Conservation (phyloP, 2,888 invertebrate genomes). For the Pachydiplax longipennis region DNA sequence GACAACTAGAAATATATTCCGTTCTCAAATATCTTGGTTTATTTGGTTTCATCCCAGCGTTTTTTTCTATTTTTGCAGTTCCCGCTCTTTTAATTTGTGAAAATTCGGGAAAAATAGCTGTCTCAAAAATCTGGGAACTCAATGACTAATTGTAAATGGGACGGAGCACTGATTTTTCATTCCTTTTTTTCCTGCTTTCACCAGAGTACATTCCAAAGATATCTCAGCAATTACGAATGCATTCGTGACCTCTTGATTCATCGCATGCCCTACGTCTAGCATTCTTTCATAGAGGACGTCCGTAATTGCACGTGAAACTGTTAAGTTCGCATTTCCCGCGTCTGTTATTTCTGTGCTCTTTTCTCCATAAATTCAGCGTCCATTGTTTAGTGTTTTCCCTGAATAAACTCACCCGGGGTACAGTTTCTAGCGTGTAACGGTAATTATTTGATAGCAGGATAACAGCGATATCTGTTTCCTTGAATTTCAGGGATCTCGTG, state of each 20-base stretch:
- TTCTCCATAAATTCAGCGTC: not conserved
- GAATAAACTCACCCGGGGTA: not conserved
- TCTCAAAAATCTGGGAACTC: too few relatives aligned
- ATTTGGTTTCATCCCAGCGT: too few relatives aligned
- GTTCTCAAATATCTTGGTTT: too few relatives aligned
- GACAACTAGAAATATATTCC: too few relatives aligned
- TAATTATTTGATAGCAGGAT: not conserved
- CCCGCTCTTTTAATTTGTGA: too few relatives aligned
- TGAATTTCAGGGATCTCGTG: not conserved
- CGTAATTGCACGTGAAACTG: not conserved
- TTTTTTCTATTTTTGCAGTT: too few relatives aligned
- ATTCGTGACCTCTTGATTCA: not conserved
- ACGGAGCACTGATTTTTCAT: not conserved
- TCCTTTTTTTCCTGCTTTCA: not conserved
- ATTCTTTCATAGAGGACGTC: not conserved
- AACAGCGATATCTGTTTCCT: not conserved
- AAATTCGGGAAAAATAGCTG: too few relatives aligned
- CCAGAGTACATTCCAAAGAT: not conserved
- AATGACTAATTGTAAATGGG: too few relatives aligned
- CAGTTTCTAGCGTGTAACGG: not conserved
- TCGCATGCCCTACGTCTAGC: not conserved
- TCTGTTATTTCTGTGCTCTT: not conserved
- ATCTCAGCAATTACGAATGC: not conserved
- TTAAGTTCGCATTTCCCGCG: not conserved
- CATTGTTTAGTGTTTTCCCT: not conserved